These are phyloP conservation scores for Semnopithecus entellus DNA, from an alignment of 2,113 vertebrate genomes.

Conservation along the genomic window DNA sequence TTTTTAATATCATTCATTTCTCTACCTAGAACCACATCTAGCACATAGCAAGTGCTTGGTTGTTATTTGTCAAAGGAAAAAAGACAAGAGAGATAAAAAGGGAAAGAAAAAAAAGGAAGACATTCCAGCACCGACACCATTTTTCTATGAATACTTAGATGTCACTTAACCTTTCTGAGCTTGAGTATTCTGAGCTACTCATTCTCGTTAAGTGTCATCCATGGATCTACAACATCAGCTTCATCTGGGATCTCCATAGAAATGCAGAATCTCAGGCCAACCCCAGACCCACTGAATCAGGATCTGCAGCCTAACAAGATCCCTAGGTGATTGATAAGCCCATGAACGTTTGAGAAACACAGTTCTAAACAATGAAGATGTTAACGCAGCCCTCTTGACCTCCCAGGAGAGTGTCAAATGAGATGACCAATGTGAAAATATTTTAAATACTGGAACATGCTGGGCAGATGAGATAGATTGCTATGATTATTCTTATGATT, in stretches of 20 bases:
- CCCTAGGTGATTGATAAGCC: neutral
- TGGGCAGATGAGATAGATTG: conserved; percentile 41
- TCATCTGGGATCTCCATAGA: neutral
- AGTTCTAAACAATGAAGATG: neutral
- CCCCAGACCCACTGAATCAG: neutral
- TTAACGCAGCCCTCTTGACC: neutral
- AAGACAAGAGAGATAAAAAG: neutral
- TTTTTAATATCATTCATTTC: neutral
- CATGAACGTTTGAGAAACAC: neutral
- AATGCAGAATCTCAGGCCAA: neutral
- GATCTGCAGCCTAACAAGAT: neutral
- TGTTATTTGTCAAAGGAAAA: neutral
- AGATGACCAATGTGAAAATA: conserved; percentile 54
- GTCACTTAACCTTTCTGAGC: neutral
- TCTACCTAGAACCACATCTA: neutral
- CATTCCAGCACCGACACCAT: neutral
- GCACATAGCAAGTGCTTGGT: neutral
- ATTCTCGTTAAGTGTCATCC: neutral
- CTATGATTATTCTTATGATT: conserved; percentile 73
- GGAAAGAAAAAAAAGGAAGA: neutral
- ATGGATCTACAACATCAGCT: neutral
- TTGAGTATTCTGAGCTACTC: neutral
- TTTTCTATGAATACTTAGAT: neutral
- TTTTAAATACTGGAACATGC: conserved; percentile 44
- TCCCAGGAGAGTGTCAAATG: conserved; percentile 44